Conservation (phyloP, 2,888 invertebrate genomes). For the Synanthedon myopaeformis region DNA sequence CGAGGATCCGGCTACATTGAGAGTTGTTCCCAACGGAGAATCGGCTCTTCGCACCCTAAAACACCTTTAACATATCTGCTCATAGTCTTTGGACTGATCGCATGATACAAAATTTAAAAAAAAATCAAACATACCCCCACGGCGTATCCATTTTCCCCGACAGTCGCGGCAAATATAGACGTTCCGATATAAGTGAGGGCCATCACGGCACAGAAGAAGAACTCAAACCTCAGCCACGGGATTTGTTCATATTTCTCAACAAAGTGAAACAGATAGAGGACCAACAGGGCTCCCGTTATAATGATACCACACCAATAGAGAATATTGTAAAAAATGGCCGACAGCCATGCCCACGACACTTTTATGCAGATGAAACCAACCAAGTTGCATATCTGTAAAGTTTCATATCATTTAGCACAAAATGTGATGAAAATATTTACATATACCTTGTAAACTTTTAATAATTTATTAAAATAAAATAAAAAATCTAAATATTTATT, state of each 20-base stretch:
- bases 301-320: conserved; percentile 85
- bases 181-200: conserved; percentile 79
- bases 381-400: conserved; percentile 73
- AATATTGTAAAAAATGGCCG: conserved; percentile 81
- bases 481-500: too few relatives aligned
- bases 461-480: too few relatives aligned
- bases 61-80: too few relatives aligned
- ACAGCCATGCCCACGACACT: conserved; percentile 70
- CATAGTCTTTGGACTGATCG: too few relatives aligned
- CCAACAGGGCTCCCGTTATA: conserved; percentile 78
- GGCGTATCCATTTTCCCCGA: conserved; percentile 72
- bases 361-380: conserved; percentile 87
- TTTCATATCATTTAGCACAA: too few relatives aligned
- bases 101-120: neutral
- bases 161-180: conserved; percentile 76
- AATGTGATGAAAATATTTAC: too few relatives aligned
- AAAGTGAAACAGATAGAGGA: conserved; percentile 84
- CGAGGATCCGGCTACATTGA: too few relatives aligned
- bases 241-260: conserved; percentile 83
- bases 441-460: too few relatives aligned
- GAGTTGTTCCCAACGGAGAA: too few relatives aligned
- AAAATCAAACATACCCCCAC: conserved; percentile 75
- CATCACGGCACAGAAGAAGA: conserved; percentile 78
- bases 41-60: too few relatives aligned
- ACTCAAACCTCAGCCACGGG: conserved; percentile 88